Percentiles rank a stretch among this genome's conserved stretches.
phyloP scores from a whole-genome alignment of 2,888 invertebrate genomes.

The Tenthredo scrophulariae region DNA sequence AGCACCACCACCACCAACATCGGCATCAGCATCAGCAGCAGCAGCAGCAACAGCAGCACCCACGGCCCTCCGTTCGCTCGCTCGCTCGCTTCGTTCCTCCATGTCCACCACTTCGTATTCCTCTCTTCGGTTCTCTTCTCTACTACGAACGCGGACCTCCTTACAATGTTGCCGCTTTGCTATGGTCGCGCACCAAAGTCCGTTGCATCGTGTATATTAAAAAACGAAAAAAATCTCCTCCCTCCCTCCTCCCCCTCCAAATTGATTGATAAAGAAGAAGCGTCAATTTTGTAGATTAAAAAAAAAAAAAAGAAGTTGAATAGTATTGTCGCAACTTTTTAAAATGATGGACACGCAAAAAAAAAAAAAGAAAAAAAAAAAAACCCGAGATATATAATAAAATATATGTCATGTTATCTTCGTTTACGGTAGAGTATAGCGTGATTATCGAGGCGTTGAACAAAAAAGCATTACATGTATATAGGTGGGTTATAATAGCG shows the following conservation, averaged over 20 bases:
- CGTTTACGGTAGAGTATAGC: neutral
- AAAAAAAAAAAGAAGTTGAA: too few species aligned
- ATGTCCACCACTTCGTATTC: constrained; percentile 54
- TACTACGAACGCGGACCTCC: constrained; percentile 46
- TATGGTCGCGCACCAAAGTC: neutral
- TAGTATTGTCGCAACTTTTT: too few species aligned
- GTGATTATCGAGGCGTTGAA: neutral
- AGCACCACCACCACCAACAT: neutral
- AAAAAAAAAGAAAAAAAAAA: neutral
- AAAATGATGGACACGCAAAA: too few species aligned
- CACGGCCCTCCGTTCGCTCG: constrained; percentile 54
- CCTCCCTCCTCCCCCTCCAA: too few species aligned
- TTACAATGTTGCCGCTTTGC: constrained; percentile 71
- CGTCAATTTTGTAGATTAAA: too few species aligned
- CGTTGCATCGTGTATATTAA: too few species aligned
- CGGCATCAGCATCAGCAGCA: neutral
- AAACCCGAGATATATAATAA: neutral
- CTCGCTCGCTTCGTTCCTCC: constrained; percentile 43
- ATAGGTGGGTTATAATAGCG: constrained; percentile 2
- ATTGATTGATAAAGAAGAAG: too few species aligned
- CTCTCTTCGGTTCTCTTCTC: constrained; percentile 42
- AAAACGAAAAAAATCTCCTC: too few species aligned
- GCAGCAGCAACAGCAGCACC: constrained; percentile 1
- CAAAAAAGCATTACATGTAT: neutral
- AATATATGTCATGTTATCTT: neutral